Evolutionary conservation across 2,888 invertebrate species (phyloP), one percentile per base, ranked within the genome.

Genomic region (Girardia tigrina): DNA sequence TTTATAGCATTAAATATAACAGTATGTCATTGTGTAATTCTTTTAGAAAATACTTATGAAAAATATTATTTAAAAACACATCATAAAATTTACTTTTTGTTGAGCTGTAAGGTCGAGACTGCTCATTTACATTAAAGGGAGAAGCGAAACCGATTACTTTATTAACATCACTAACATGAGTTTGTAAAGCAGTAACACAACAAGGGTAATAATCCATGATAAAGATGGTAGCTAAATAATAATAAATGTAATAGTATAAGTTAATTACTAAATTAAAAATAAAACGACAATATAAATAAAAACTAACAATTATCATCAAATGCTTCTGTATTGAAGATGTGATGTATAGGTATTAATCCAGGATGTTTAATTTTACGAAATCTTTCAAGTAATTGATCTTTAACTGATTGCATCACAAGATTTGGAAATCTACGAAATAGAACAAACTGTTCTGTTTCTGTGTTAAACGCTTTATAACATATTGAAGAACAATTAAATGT

Each of bases 171-270:
- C 81, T 82, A 83, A 95, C 90, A 86, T 92, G 93, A 82, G 91
- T 90, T 79, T 88, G 88, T 86, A 92, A 87, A 79, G 98, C 85
- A 0, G 94, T 94, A 82, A 90, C 90, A 76, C 92, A 90, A 75
- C 90, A 90, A 28, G 95, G 91, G 86, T 92, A 91, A 86, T 91
- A 97, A 83, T 94, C 93, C 85, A 94, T 97, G 75, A 94, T 92
- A 85, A 97, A 90, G 80, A 97, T 89, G 87, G 95, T 88, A 76
- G 97, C 94, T 92, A 85, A 29, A 87, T 28, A 20, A 71, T 28
- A 29, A 71, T 12, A 26, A 26, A 14, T 42, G 12, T 12, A 42
- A 14, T n/a, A 14, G n/a, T 42, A 12, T n/a, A 14, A 42, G 12
- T 42, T 42, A 14, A n/a, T 14, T 42, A 14, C 42, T n/a, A 23